phyloP scores from a whole-genome alignment of 92 coral and sea anemone species.

The Montipora capitata region DNA sequence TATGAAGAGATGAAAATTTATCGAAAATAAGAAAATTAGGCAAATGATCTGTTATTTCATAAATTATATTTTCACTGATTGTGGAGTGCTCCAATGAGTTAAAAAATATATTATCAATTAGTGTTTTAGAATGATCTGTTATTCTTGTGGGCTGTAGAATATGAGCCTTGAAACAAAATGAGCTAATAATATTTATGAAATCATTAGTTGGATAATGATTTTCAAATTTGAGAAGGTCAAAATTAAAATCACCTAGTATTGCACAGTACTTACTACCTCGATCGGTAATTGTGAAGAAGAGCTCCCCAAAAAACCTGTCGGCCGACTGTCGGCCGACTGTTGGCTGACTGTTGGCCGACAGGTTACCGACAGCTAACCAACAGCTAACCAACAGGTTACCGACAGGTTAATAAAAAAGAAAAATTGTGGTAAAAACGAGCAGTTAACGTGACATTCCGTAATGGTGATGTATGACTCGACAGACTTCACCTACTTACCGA shows the following conservation, averaged over 20 bases:
- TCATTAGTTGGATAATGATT: constrained; percentile 39
- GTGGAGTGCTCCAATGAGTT: constrained; percentile 43
- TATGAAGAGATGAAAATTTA: constrained; percentile 55
- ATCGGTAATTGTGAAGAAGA: too few species aligned
- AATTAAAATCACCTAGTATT: neutral
- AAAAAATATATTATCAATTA: constrained; percentile 72
- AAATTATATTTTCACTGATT: constrained; percentile 69
- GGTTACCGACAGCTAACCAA: too few species aligned
- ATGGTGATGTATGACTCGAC: too few species aligned
- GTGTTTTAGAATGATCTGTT: constrained; percentile 53
- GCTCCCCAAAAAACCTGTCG: too few species aligned
- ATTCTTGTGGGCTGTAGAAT: constrained; percentile 31
- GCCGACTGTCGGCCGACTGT: too few species aligned
- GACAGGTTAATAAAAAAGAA: too few species aligned
- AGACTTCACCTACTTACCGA: too few species aligned
- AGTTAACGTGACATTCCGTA: too few species aligned
- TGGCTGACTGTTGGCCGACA: too few species aligned
- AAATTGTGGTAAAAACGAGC: too few species aligned
- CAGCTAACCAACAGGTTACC: too few species aligned
- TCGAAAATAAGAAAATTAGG: constrained; percentile 73
- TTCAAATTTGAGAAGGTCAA: constrained; percentile 45
- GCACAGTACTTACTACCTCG: neutral
- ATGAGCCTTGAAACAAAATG: constrained; percentile 38
- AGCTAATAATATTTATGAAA: constrained; percentile 12
- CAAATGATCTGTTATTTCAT: constrained; percentile 63